Conservation (phyloP, 1,140 invertebrate species). For the Sitophilus oryzae region DNA sequence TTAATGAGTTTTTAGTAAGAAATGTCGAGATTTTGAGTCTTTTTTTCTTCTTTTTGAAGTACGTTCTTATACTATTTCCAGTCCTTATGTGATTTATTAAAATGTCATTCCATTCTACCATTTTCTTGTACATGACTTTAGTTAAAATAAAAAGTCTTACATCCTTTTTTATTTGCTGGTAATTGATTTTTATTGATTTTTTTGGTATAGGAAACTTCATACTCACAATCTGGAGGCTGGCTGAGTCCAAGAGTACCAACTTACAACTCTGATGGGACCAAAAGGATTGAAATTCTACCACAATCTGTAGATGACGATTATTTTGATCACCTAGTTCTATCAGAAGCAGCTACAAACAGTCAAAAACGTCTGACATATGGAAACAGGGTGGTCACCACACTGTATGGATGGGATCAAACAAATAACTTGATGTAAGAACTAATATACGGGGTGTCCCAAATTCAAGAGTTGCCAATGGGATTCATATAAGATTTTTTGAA, state of each 20-base stretch:
- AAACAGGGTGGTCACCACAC: slow-evolving; percentile 67
- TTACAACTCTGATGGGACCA: slow-evolving; percentile 50
- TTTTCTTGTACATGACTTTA: too few relatives aligned
- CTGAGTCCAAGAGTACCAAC: slow-evolving; percentile 57
- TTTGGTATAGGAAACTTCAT: slow-evolving; percentile 31
- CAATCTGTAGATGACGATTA: slow-evolving; percentile 51
- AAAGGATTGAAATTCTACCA: slow-evolving; percentile 50
- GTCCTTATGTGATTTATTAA: too few relatives aligned
- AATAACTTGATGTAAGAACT: slow-evolving; percentile 57
- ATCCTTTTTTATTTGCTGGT: too few relatives aligned
- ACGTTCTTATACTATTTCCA: too few relatives aligned
- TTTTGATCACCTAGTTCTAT: slow-evolving; percentile 62
- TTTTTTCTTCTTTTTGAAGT: too few relatives aligned
- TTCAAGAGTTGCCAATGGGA: too few relatives aligned
- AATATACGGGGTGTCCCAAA: too few relatives aligned
- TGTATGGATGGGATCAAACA: slow-evolving; percentile 70
- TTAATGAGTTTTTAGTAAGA: too few relatives aligned
- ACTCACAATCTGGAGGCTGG: slow-evolving; percentile 56
- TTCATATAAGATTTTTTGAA: not conserved
- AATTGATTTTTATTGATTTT: too few relatives aligned
- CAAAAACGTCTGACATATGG: slow-evolving; percentile 58
- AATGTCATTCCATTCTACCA: too few relatives aligned
- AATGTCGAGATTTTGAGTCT: too few relatives aligned
- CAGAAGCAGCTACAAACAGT: slow-evolving; percentile 42
- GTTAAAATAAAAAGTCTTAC: too few relatives aligned